Evolutionary conservation across 2,888 invertebrate species (phyloP), one percentile per base, ranked within the genome.

Genomic region (Steinernema hermaphroditum): DNA sequence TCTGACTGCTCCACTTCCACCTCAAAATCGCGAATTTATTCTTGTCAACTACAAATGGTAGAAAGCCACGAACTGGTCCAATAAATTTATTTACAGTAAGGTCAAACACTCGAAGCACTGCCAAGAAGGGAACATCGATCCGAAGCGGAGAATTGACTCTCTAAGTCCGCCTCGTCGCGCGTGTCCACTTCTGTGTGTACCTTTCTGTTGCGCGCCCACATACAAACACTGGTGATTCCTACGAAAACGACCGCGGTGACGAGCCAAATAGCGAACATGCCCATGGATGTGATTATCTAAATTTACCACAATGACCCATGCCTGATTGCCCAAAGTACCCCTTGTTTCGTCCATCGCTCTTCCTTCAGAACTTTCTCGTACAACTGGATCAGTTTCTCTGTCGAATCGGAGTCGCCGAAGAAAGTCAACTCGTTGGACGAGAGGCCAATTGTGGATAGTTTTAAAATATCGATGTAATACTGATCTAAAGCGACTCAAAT

Each of bases 371-470:
- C 27, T 9, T 2, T 22, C 62, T 62, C 32, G 29, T 62, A 62
- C 4, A 29, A 19, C 9, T 29, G 14, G 29, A 62, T 29, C 4
- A 62, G n/a, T n/a, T 62, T 62, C 32, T 62, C 62, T 12, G 62
- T 62, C 12, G 62, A 62, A 32, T 62, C 62, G 2, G 62, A 62
- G 1, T 29, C 32, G 6, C 62, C 62, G 16, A 62, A 34, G 32
- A 62, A 62, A 9, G 9, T 32, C 32, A 62, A 27, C n/a, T 62
- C 62, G 2, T 29, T 29, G 8, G 34, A 1, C 34, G 29, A 4
- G 16, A 62, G 22, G 9, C 62, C 62, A 16, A 62, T 62, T 2
- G 62, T 34, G 9, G 62, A 62, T 14, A 32, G 62, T 14, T 62
- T 29, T 16, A 62, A 16, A 12, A 62, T 16, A 19, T 32, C 16